Conservation (phyloP, 2,888 invertebrate species). For the Galerucella nymphaeae region DNA sequence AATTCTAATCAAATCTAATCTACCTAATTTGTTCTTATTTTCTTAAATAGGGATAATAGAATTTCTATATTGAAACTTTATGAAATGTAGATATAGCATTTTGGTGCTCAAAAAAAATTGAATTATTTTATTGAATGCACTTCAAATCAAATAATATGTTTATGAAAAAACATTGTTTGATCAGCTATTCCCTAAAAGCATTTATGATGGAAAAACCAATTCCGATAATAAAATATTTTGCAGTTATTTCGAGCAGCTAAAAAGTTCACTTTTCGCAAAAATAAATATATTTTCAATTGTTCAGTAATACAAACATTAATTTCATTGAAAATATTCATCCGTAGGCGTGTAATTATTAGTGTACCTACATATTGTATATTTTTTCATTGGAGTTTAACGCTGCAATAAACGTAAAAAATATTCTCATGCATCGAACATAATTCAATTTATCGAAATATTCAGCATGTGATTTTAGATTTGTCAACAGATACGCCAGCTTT, state of each 20-base stretch:
- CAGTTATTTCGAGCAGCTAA: background rate
- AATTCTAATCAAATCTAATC: too few species aligned
- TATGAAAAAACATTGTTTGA: background rate
- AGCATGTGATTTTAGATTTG: too few species aligned
- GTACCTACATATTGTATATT: background rate
- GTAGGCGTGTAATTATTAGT: background rate
- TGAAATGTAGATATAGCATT: background rate
- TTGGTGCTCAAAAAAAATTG: too few species aligned
- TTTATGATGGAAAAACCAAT: background rate
- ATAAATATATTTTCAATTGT: background rate
- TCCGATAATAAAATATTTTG: background rate
- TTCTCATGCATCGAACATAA: background rate
- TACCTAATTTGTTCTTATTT: too few species aligned
- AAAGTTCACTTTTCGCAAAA: background rate
- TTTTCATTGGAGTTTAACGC: background rate
- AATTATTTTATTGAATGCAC: background rate
- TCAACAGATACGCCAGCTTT: too few species aligned
- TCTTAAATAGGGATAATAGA: too few species aligned
- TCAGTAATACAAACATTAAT: background rate
- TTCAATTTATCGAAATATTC: background rate
- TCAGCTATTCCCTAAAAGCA: background rate
- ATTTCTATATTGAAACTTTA: too few species aligned
- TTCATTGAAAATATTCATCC: background rate
- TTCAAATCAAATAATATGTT: background rate
- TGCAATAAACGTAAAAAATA: background rate